Evolutionary conservation across 2,888 invertebrate genomes (phyloP), one percentile per base, ranked within the genome.

Genomic region (Linhomoeus sp.): DNA sequence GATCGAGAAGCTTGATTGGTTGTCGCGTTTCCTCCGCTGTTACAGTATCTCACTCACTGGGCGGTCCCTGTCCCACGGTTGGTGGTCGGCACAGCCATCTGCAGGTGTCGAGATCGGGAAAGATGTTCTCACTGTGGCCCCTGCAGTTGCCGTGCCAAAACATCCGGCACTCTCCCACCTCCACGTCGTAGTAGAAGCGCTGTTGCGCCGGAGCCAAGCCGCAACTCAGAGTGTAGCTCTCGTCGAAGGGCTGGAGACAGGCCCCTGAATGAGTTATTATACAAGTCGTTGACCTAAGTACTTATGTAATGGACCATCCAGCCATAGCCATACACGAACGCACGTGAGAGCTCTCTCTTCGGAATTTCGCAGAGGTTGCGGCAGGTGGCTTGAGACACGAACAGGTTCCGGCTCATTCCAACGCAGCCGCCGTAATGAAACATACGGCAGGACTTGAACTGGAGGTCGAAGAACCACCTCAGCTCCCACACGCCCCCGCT

Each of bases 111-210:
- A 59, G 45, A 5, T 56, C 53, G 3, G 55, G 50, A 50, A 56
- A 61, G 43, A 61, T 57, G 50, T 61, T 61, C 47, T 56, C 49
- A 43, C 52, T 55, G 20, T 49, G 52, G 20, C 59, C 55, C 46
- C 54, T 54, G 36, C 59, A 60, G 43, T 58, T 56, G 15, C 58
- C 60, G 44, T 55, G 60, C 61, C 61, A 61, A 49, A 61, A 61
- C 56, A 56, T 57, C 41, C 52, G 53, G 43, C 61, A 61, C 15
- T 51, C 47, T 24, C 52, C 52, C 9, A 55, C 50, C 0, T 47
- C 42, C 7, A 45, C 45, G 43, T 61, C 61, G 49, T 53, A 61
- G 45, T 53, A 61, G 49, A 59, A 61, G 26, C 59, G 57, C 48
- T 56, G 58, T 38, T 53, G 49, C 22, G 41, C 55, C 5, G 43